Base-by-base conservation (phyloP, 2,113 vertebrate genomes). In the Petaurus breviceps region DNA sequence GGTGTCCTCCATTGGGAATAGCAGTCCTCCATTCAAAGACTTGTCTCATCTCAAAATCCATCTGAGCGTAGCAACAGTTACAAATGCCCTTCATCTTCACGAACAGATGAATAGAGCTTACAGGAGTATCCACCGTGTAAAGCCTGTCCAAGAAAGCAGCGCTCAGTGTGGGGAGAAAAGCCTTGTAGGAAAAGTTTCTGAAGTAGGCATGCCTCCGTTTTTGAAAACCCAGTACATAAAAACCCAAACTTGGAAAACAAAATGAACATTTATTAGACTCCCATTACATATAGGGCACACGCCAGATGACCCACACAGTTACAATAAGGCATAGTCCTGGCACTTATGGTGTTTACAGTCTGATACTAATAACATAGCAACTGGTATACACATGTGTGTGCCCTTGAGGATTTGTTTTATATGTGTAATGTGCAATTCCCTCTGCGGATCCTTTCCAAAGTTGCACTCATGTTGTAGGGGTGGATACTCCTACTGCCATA, bases 21-120 rank as follows among this genome's bases (percentile, higher is more conserved):
- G 51, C 52, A 95, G 14, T 52, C 61, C 54, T 7, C 95, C 57
- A 92, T 92, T 93, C 93, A 96, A 95, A 92, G 49, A 2, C n/a
- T 49, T 53, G 46, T 90, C 92, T 90, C 93, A 50, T 95, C 90
- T 89, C n/a, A 95, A 89, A 77, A 16, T 11, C 47, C 51, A 26
- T 77, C 91, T 51, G 46, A 91, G 68, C 84, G n/a, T 94, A 24
- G 1, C 52, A 53, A 95, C 95, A 96, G 57, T 23, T 95, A 53
- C 7, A 37, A 95, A 95, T 55, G 50, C 8, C 57, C 91, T 93
- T 90, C 46, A 77, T 90, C 92, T 93, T 94, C 94, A 91, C 5
- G 10, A 46, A 94, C 92, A 92, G 89, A 50, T 19, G 46, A 93
- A 54, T 24, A 93, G 68, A 84, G 92, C 47, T 94, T 46, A 90